Conservation (phyloP, 1,140 invertebrate species). For the Diorhabda carinulata region DNA sequence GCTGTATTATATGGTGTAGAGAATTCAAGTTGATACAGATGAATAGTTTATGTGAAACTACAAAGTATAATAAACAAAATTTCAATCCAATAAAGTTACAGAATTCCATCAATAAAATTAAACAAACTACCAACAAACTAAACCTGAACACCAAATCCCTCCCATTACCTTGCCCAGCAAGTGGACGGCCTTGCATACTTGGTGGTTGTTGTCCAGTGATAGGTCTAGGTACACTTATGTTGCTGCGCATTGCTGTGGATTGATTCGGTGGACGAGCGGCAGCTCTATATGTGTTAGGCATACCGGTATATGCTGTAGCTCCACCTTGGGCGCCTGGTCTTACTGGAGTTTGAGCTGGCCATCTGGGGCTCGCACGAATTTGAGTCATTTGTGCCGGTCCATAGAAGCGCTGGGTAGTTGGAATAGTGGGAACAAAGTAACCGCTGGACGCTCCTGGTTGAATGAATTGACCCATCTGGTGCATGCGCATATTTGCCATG, state of each 20-base stretch:
- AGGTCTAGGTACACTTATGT: slow-evolving; percentile 71
- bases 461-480: slow-evolving; percentile 88
- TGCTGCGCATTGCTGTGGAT: slow-evolving; percentile 65
- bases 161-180: slow-evolving; percentile 53
- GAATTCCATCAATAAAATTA: background rate
- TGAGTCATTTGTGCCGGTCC: slow-evolving; percentile 80
- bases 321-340: slow-evolving; percentile 64
- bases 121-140: background rate
- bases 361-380: slow-evolving; percentile 81
- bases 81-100: no score
- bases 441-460: slow-evolving; percentile 73
- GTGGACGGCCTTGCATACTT: slow-evolving; percentile 49
- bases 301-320: slow-evolving; percentile 61
- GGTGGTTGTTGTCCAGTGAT: slow-evolving; percentile 76
- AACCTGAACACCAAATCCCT: background rate
- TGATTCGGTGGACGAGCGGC: slow-evolving; percentile 54
- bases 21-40: no score
- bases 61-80: no score
- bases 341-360: slow-evolving; percentile 77
- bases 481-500: slow-evolving; percentile 93
- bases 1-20: no score
- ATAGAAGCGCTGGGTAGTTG: slow-evolving; percentile 83
- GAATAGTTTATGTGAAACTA: no score
- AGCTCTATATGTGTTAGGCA: slow-evolving; percentile 59
- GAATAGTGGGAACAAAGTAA: slow-evolving; percentile 89